phyloP scores from a whole-genome alignment of 2,888 invertebrate genomes.

The Chloroclysta siterata region DNA sequence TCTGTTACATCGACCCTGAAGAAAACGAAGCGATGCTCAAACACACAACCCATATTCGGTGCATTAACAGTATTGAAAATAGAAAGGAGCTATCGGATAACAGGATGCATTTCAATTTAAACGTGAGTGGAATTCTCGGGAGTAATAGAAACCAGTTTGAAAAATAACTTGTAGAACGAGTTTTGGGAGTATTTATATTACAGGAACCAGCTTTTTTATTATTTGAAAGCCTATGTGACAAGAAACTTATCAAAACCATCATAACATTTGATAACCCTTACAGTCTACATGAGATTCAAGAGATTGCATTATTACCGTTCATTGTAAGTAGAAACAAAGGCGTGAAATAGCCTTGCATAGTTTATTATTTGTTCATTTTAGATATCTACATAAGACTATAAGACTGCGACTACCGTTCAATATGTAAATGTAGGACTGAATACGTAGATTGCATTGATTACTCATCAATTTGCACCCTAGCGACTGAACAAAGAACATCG shows the following conservation, averaged over 20 bases:
- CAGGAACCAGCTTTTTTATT: not conserved
- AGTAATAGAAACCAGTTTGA: slow-evolving; percentile 35
- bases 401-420: not conserved
- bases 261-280: not conserved
- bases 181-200: not conserved
- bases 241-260: not conserved
- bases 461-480: slow-evolving; percentile 26
- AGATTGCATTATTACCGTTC: not conserved
- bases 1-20: slow-evolving; percentile 63
- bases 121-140: slow-evolving; percentile 50
- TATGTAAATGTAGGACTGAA: slow-evolving; percentile 5
- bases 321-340: slow-evolving; percentile 7
- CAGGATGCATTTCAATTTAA: slow-evolving; percentile 55
- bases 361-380: not conserved
- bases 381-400: not conserved
- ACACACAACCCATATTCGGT: slow-evolving; percentile 59
- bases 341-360: slow-evolving; percentile 2
- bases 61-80: slow-evolving; percentile 51
- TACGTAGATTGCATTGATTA: slow-evolving; percentile 19
- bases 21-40: slow-evolving; percentile 52
- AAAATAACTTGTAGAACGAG: slow-evolving; percentile 13
- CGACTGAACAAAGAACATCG: slow-evolving; percentile 50
- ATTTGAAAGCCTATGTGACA: not conserved
- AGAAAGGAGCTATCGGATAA: slow-evolving; percentile 55
- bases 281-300: not conserved